These are phyloP conservation scores for Perodicticus potto DNA, from an alignment of 2,797 vertebrate genomes.

Conservation along the genomic window DNA sequence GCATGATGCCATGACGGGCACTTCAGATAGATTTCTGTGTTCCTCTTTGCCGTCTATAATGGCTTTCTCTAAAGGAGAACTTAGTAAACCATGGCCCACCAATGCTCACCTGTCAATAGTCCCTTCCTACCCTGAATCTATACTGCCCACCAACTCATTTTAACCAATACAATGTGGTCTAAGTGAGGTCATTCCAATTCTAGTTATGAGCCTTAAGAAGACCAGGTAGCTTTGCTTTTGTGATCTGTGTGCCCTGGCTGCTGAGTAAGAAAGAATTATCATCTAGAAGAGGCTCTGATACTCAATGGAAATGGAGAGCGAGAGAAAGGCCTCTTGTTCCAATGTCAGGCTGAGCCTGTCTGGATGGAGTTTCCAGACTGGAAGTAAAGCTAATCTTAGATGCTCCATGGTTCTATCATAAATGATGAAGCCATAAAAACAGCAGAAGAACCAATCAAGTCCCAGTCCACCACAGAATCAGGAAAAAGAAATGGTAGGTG, in stretches of 20 bases:
- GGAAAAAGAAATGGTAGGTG: neutral
- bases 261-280: neutral
- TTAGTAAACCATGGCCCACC: rapidly evolving
- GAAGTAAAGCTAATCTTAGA: neutral
- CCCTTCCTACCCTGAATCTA: neutral
- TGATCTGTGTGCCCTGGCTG: neutral
- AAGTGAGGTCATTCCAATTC: neutral
- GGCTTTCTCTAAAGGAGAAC: neutral
- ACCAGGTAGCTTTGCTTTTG: neutral
- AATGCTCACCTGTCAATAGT: rapidly evolving
- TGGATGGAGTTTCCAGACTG: neutral
- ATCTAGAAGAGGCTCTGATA: neutral
- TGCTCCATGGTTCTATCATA: neutral
- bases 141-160: neutral
- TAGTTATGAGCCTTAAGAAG: neutral
- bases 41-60: neutral
- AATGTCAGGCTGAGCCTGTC: neutral
- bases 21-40: neutral
- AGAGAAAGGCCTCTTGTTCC: neutral
- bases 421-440: neutral
- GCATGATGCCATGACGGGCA: neutral
- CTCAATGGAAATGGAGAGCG: neutral
- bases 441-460: neutral
- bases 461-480: neutral
- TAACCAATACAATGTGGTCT: neutral